Evolutionary conservation across 2,888 invertebrate genomes (phyloP).

Genomic region (Oeneis ivallda): DNA sequence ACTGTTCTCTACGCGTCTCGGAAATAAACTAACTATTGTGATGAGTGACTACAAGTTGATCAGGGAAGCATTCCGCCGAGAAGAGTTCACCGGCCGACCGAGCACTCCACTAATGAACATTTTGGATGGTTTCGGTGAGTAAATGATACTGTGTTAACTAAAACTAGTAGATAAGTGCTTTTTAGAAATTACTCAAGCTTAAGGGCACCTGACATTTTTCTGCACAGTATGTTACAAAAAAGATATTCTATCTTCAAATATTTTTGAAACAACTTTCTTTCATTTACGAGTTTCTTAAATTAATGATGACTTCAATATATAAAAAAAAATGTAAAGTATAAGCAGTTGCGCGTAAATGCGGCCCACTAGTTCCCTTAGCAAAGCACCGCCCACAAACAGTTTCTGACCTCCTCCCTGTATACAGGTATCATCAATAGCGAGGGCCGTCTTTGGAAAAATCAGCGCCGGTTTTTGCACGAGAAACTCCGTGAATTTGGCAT

Average conservation of each 20-base stretch:
- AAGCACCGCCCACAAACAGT: conserved; percentile 62
- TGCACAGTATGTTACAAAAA: background rate
- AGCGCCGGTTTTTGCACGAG: conserved; percentile 92
- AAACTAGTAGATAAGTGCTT: background rate
- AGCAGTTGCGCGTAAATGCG: background rate
- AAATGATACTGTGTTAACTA: background rate
- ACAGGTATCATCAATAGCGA: conserved; percentile 94
- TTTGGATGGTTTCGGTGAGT: conserved; percentile 93
- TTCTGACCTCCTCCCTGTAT: conserved; percentile 51
- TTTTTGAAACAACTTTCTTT: background rate
- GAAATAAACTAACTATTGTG: conserved; percentile 91
- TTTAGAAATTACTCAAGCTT: background rate
- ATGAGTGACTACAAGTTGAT: conserved; percentile 93
- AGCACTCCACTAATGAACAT: conserved; percentile 92
- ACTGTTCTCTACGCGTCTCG: conserved; percentile 90
- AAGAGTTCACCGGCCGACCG: conserved; percentile 94
- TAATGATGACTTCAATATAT: background rate
- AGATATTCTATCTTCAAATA: no score
- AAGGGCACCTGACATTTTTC: background rate
- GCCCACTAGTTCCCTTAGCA: conserved; percentile 29
- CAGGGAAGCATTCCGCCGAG: conserved; percentile 91
- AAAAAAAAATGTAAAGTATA: background rate
- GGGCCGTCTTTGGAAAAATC: conserved; percentile 94
- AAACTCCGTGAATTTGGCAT: conserved; percentile 93
- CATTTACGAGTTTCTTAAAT: background rate